Percentiles rank a stretch among this genome's conserved stretches.
Evolutionary conservation across 2,888 invertebrate genomes (phyloP).

Genomic region (Drosophila ezoana): DNA sequence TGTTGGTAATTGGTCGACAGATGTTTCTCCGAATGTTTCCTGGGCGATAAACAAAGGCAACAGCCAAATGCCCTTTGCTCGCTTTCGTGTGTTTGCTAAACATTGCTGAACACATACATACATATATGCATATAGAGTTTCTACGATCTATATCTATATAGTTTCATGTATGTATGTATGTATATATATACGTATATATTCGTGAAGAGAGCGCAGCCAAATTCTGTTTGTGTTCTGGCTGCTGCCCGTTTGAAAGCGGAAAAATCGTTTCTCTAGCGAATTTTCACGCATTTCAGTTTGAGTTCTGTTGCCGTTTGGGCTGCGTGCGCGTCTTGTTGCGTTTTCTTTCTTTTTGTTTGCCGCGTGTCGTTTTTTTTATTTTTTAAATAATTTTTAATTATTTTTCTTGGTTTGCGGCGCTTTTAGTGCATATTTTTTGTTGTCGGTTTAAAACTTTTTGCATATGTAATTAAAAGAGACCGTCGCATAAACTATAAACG

Average conservation of each 20-base stretch:
- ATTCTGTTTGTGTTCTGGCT: conserved; percentile 6
- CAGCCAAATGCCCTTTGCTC: conserved; percentile 57
- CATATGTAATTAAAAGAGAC: conserved; percentile 40
- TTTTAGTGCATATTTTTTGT: conserved; percentile 7
- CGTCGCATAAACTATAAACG: conserved; percentile 16
- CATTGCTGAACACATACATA: conserved; percentile 52
- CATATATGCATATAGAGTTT: conserved; percentile 10
- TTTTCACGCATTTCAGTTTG: conserved; percentile 73
- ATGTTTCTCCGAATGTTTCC: conserved; percentile 36
- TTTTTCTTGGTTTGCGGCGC: conserved; percentile 21
- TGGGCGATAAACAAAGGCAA: conserved; percentile 55
- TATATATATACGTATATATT: conserved; percentile 2
- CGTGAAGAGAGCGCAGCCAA: conserved; percentile 24
- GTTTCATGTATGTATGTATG: conserved; percentile 30
- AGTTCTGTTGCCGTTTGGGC: conserved; percentile 69
- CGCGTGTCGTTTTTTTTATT: conserved; percentile 27
- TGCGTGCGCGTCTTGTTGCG: conserved; percentile 50
- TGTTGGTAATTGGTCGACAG: conserved; percentile 34
- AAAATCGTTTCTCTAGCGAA: conserved; percentile 65
- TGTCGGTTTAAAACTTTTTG: conserved; percentile 24
- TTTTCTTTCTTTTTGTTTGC: conserved; percentile 39
- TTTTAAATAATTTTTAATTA: conserved; percentile 1
- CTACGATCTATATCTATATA: conserved; percentile 9
- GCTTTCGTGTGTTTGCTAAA: conserved; percentile 57
- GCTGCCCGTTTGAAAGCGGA: conserved; percentile 24